phyloP scores from a whole-genome alignment of 1,140 invertebrate species.

The Scaptodrosophila lebanonensis region DNA sequence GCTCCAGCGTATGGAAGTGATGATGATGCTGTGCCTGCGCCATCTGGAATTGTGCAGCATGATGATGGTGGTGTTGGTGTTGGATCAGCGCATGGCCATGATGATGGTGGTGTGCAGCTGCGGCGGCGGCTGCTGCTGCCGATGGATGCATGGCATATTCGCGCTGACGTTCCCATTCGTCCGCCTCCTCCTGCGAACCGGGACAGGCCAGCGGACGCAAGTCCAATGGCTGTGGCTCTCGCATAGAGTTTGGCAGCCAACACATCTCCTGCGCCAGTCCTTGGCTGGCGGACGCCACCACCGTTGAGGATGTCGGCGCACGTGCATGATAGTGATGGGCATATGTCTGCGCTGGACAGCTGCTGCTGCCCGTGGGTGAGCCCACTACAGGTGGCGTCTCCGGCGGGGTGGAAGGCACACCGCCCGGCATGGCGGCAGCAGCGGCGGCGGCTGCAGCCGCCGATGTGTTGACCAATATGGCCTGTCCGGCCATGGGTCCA shows the following conservation, averaged over 20 bases:
- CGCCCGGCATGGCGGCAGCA: slow-evolving; percentile 59
- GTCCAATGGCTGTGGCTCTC: slow-evolving; percentile 89
- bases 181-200: slow-evolving; percentile 77
- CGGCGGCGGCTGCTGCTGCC: slow-evolving; percentile 40
- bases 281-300: slow-evolving; percentile 81
- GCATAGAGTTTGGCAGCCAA: slow-evolving; percentile 84
- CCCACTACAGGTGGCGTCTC: slow-evolving; percentile 75
- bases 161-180: slow-evolving; percentile 81
- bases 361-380: slow-evolving; percentile 70
- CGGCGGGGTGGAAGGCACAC: slow-evolving; percentile 74
- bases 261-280: slow-evolving; percentile 83
- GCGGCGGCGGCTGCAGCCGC: slow-evolving; percentile 29
- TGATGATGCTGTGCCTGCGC: slow-evolving; percentile 63
- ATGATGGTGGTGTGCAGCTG: slow-evolving; percentile 57
- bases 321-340: slow-evolving; percentile 72
- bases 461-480: slow-evolving; percentile 66
- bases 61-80: slow-evolving; percentile 48
- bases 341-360: slow-evolving; percentile 57
- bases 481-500: slow-evolving; percentile 72
- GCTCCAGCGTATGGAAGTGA: slow-evolving; percentile 76
- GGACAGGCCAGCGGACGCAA: slow-evolving; percentile 84
- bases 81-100: slow-evolving; percentile 65
- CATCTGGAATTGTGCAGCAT: slow-evolving; percentile 42
- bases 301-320: slow-evolving; percentile 67
- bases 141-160: slow-evolving; percentile 77